Percentiles rank a stretch among this genome's conserved stretches.
These are phyloP conservation scores for Caenorhabditis latens DNA, from an alignment of 1,140 invertebrate genomes.

Conservation along the genomic window DNA sequence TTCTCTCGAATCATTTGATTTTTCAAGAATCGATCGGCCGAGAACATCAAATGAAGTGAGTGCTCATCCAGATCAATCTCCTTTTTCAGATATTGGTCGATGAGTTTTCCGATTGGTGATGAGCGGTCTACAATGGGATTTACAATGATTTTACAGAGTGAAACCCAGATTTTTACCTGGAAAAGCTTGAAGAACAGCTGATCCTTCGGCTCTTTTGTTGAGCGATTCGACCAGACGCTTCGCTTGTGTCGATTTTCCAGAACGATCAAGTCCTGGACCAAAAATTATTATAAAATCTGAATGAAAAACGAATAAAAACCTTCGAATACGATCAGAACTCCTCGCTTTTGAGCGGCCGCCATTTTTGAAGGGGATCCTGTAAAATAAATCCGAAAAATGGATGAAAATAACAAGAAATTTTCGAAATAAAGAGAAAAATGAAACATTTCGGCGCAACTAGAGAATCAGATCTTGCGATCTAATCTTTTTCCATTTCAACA, in stretches of 20 bases:
- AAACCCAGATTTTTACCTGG: slow-evolving; percentile 13
- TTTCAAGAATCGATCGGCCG: slow-evolving; percentile 60
- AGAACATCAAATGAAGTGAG: slow-evolving; percentile 61
- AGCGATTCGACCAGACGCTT: slow-evolving; percentile 43
- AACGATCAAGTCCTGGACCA: slow-evolving; percentile 38
- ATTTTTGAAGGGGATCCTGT: not conserved
- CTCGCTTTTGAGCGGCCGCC: slow-evolving; percentile 26
- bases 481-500: not conserved
- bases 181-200: slow-evolving; percentile 53
- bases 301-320: not conserved
- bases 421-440: not conserved
- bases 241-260: slow-evolving; percentile 64
- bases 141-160: not conserved
- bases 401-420: not conserved
- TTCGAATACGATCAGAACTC: slow-evolving; percentile 61
- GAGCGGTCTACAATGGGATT: slow-evolving; percentile 40
- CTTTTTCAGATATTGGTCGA: slow-evolving; percentile 59
- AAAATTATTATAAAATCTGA: not conserved
- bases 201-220: not conserved
- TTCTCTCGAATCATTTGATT: slow-evolving; percentile 36
- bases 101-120: slow-evolving; percentile 55
- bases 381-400: not conserved
- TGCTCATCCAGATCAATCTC: slow-evolving; percentile 59
- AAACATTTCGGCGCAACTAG: slow-evolving; percentile 10
- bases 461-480: slow-evolving; percentile 25